Conservation (phyloP, 1,140 invertebrate species). For the Temnothorax curvispinosus region DNA sequence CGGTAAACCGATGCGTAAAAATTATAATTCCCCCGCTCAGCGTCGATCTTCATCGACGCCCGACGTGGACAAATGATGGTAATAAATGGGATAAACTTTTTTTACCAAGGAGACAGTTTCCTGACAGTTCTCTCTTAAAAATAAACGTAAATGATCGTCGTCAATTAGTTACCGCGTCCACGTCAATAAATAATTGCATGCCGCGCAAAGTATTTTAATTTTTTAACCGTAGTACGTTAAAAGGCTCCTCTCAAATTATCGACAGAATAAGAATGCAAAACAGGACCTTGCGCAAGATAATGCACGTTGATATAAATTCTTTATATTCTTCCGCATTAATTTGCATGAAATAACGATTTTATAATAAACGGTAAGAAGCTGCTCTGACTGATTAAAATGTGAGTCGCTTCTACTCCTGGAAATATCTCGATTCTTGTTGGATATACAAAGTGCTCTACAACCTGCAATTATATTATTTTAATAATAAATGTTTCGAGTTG, state of each 20-base stretch:
- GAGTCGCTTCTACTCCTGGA: not conserved
- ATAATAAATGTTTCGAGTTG: not conserved
- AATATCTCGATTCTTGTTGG: not conserved
- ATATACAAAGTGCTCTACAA: not conserved
- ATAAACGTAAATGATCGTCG: not conserved
- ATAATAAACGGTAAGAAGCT: conserved; percentile 8
- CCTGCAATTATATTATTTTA: not conserved
- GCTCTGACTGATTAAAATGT: not conserved
- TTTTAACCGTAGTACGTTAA: not conserved
- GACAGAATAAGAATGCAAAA: not conserved
- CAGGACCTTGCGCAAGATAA: not conserved
- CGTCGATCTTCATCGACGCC: not conserved
- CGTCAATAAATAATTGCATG: not conserved
- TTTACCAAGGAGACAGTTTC: not conserved
- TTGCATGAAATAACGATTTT: conserved; percentile 25
- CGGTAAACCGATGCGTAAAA: conserved; percentile 6
- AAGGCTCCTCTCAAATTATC: not conserved
- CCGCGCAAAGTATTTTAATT: not conserved
- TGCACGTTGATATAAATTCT: not conserved
- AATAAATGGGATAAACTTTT: not conserved
- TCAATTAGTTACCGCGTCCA: not conserved
- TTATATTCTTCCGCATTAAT: not conserved
- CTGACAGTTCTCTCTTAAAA: not conserved
- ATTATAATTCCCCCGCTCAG: not conserved
- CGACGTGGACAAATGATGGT: not conserved